These are phyloP conservation scores for Byasa hedistus DNA, from an alignment of 2,888 invertebrate genomes.

Conservation along the genomic window DNA sequence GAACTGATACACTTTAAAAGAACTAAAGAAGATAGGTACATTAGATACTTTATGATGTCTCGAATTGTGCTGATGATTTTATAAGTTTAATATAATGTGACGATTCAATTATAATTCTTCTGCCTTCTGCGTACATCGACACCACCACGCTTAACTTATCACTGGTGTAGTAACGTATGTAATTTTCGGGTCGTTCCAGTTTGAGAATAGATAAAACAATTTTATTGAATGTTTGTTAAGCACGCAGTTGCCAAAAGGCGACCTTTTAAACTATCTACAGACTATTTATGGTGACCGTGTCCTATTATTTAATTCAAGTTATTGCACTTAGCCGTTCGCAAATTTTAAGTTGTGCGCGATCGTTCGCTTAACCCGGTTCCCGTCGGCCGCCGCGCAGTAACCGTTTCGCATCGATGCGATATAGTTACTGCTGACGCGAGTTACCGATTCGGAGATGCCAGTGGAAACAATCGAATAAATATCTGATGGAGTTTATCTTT, in stretches of 20 bases:
- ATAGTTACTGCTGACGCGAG: conserved; percentile 71
- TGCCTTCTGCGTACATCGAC: too few species aligned
- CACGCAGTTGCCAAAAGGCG: background rate
- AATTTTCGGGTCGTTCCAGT: too few species aligned
- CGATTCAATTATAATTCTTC: too few species aligned
- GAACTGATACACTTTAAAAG: too few species aligned
- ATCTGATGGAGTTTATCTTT: conserved; percentile 62
- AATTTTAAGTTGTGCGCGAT: conserved; percentile 15
- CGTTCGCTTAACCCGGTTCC: background rate
- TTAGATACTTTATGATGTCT: too few species aligned
- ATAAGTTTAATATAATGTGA: too few species aligned
- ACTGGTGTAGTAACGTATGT: too few species aligned
- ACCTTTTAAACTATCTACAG: background rate
- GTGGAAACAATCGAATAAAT: conserved; percentile 72
- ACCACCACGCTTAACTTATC: too few species aligned
- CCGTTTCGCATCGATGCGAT: conserved; percentile 53
- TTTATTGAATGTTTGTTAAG: too few species aligned
- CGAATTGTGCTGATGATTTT: too few species aligned
- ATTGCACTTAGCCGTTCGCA: conserved; percentile 27
- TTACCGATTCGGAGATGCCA: conserved; percentile 70
- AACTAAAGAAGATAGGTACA: too few species aligned
- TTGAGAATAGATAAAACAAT: too few species aligned
- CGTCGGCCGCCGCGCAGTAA: conserved; percentile 69
- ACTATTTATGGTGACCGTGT: background rate
- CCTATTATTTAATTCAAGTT: conserved; percentile 11